phyloP scores from a whole-genome alignment of 2,888 invertebrate genomes.

The Nebria brevicollis region DNA sequence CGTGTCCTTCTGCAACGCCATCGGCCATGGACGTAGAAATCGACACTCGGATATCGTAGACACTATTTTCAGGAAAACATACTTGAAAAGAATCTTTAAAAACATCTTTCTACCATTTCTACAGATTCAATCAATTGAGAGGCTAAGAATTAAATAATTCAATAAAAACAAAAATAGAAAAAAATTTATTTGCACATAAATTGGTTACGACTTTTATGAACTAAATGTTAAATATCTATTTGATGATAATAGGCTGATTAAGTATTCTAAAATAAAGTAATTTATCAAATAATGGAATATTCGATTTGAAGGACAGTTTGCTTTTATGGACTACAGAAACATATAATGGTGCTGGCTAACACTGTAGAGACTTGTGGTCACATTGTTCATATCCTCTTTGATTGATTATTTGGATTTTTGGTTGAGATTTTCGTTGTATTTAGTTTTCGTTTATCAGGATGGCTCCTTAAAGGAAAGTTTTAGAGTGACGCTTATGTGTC shows the following conservation, averaged over 20 bases:
- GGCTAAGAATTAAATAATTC: neutral
- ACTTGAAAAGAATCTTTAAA: conserved; percentile 3
- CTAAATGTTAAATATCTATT: no score
- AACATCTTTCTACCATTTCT: neutral
- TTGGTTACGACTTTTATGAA: neutral
- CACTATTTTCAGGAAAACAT: neutral
- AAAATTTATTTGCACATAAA: neutral
- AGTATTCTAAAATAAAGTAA: no score
- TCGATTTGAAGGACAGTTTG: no score
- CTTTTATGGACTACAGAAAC: no score
- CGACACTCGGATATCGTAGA: neutral
- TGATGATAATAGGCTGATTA: no score
- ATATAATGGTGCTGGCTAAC: no score
- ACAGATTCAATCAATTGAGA: neutral
- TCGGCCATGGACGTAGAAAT: conserved; percentile 6
- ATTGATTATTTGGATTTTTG: no score
- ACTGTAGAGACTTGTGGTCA: no score
- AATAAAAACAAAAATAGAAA: neutral
- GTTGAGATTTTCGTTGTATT: no score
- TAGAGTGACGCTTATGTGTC: neutral
- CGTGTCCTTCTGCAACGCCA: neutral
- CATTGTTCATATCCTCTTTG: no score
- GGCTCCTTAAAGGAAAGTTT: neutral
- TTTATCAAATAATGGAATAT: no score
- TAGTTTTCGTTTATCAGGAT: neutral